Base-by-base conservation (phyloP, 2,888 invertebrate species). In the Seladonia tumulorum region DNA sequence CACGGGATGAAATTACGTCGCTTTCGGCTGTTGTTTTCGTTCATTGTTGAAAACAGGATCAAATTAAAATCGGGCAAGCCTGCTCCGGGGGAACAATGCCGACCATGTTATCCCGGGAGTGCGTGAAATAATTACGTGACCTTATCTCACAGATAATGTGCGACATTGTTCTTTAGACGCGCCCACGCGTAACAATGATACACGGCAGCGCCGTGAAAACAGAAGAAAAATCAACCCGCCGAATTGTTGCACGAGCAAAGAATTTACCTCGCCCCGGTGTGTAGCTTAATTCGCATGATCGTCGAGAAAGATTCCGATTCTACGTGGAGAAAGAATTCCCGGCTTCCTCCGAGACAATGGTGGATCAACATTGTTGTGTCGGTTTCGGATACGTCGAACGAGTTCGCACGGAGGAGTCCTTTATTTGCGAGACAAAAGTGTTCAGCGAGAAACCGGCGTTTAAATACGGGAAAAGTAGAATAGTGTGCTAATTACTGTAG, bases 41-140 rank as follows among this genome's bases (percentile, higher is more conserved):
- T 86, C 82, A 76, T 70, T 76, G 73, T 76, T 78, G 88, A 73
- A 85, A 88, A 87, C 89, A 82, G 81, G 87, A 89, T 90, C 81
- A 88, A 89, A 88, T 87, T 79, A 80, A 82, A 86, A 83, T 83
- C 84, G 72, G 79, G 68, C 22, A 22, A 68, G 10, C 18, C 68
- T n/a, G 57, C 47, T 71, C 53, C 73, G 45, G 25, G 18, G 63
- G 76, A 85, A 86, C 86, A 86, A 86, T 86, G 60, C 49, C 45
- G 25, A 14, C 29, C 49, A 18, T 35, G 76, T 66, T 75, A 60
- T 60, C 60, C 60, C 1, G 29, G 57, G 74, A 60, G n/a, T 70
- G 47, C n/a, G 16, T 68, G 72, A 85, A 82, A 85, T 85, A 87
- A 87, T 87, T 87, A 80, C 74, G 18, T 49, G 75, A 25, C 76